These are phyloP conservation scores for Onchidella celtica DNA, from an alignment of 2,888 invertebrate species.

Conservation along the genomic window DNA sequence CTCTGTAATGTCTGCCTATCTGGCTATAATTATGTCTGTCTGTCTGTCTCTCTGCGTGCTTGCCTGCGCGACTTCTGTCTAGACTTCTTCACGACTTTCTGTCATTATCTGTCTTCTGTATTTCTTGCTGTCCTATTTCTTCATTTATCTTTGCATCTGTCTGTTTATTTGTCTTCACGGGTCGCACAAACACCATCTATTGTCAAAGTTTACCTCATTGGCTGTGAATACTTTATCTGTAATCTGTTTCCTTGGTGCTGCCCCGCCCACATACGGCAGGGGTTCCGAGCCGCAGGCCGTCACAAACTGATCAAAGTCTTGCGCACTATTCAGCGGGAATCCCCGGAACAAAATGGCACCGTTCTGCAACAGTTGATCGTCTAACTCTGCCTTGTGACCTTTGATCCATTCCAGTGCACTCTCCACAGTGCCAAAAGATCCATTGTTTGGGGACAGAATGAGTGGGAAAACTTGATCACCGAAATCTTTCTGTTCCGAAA, in stretches of 20 bases:
- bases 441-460: conserved; percentile 51
- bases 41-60: too few species aligned
- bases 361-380: conserved; percentile 56
- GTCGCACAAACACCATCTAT: not conserved
- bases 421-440: not conserved
- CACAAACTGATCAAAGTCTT: conserved; percentile 61
- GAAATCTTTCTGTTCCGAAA: conserved; percentile 59
- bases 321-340: conserved; percentile 62
- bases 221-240: conserved; percentile 67
- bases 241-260: conserved; percentile 61
- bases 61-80: too few species aligned
- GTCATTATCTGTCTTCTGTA: not conserved
- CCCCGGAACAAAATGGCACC: conserved; percentile 68
- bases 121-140: not conserved
- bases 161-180: not conserved
- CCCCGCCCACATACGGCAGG: conserved; percentile 69
- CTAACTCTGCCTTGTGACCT: conserved; percentile 50
- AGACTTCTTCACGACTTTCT: too few species aligned
- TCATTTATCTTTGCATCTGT: not conserved
- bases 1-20: too few species aligned
- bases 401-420: conserved; percentile 46
- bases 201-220: conserved; percentile 58
- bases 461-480: conserved; percentile 59
- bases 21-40: too few species aligned
- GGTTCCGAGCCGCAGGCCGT: conserved; percentile 60